phyloP scores from a whole-genome alignment of 1,140 invertebrate species.

The Cherax quadricarinatus region DNA sequence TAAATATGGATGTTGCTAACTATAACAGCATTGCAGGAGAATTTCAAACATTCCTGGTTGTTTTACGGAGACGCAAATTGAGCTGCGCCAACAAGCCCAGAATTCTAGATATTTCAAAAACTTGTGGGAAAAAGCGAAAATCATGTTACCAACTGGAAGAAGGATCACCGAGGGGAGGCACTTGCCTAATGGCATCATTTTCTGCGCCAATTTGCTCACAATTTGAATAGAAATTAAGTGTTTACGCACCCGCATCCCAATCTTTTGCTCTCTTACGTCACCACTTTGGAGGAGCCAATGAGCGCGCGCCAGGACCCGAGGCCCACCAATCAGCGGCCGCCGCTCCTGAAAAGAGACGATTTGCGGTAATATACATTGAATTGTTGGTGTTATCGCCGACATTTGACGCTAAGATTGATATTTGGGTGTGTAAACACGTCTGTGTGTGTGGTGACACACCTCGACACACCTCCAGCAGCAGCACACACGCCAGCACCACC shows the following conservation, averaged over 20 bases:
- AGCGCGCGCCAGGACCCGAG: conserved; percentile 23
- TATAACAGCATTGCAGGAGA: background rate
- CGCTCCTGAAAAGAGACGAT: conserved; percentile 58
- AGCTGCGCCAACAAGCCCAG: too few relatives aligned
- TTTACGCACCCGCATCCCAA: conserved; percentile 70
- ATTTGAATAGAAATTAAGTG: conserved; percentile 73
- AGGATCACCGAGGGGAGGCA: conserved; percentile 56
- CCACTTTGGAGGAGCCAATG: conserved; percentile 68
- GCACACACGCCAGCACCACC: background rate
- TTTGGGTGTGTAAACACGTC: conserved; percentile 64
- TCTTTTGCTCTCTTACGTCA: conserved; percentile 70
- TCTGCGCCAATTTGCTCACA: conserved; percentile 72
- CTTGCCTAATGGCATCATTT: conserved; percentile 72
- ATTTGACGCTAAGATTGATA: conserved; percentile 71
- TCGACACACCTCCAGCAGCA: conserved; percentile 23
- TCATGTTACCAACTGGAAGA: background rate
- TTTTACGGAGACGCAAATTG: too few relatives aligned
- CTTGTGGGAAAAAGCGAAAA: conserved; percentile 40
- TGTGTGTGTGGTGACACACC: conserved; percentile 29
- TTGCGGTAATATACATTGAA: conserved; percentile 72
- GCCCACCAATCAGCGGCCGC: conserved; percentile 51
- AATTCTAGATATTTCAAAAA: background rate
- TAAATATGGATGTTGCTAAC: background rate
- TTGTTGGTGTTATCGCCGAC: conserved; percentile 69
- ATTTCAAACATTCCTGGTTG: too few relatives aligned